Base-by-base conservation (phyloP, 2,888 invertebrate species). In the Melinaea menophilus region DNA sequence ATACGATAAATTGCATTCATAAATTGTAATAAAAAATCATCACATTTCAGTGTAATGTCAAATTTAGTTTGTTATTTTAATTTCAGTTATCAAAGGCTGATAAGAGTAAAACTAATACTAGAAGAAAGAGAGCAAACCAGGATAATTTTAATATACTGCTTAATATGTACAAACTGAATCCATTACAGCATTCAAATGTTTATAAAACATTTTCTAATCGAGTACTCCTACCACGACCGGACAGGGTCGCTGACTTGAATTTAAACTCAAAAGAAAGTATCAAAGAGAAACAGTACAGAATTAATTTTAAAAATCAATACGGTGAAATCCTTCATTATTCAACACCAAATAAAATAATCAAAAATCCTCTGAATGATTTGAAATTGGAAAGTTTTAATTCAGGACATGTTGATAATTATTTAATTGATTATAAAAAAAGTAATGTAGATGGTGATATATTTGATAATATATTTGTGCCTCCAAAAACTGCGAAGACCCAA, bases 81-180 rank as follows among this genome's bases (percentile, higher is more conserved):
- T 64, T 60, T 41, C 62, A 69, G 68, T 58, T 63, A 4, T 35
- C 57, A 7, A 45, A 59, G 37, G 48, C 63, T 11, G 55, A 5
- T 51, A 59, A 11, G 37, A 9, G 11, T 1, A 48, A 4, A 9
- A 13, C 33, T 41, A 37, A 34, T 45, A 46, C 7, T 3, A 69
- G 72, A 68, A 55, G 55, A 9, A 77, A 75, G 67, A 66, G 75
- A 61, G 62, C 61, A n/a, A 64, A 72, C 45, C 63, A 69, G 4
- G 79, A 82, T 12, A 80, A 85, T 3, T 87, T 88, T 59, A 79
- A 84, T 41, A 72, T 82, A 1, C 68, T 87, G 47, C 69, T 88
- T 0, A 80, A 79, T 34, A 72, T 88, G 54, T 87, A 84, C 67
- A 86, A 86, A 80, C 71, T 82, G 70, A 85, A 86, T 69, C 87